Evolutionary conservation across 2,888 invertebrate species (phyloP).

Genomic region (Cynaeus angustus): DNA sequence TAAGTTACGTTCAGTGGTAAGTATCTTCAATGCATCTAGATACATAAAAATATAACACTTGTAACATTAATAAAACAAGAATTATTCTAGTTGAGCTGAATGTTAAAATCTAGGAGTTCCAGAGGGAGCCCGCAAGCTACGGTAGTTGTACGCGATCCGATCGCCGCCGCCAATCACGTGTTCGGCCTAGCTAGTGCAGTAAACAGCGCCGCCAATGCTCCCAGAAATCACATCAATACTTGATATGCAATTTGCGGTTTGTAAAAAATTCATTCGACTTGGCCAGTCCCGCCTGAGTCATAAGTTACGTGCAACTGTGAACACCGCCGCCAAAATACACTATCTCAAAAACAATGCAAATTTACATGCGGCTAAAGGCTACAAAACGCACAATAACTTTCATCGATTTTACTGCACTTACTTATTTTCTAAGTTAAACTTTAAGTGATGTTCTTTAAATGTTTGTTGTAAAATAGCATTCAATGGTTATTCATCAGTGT

Average conservation of each 20-base stretch:
- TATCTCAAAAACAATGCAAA: slow-evolving; percentile 24
- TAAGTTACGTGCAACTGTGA: slow-evolving; percentile 53
- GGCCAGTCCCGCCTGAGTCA: slow-evolving; percentile 57
- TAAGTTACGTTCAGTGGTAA: slow-evolving; percentile 50
- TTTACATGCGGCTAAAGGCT: background rate
- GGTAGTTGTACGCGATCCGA: slow-evolving; percentile 59
- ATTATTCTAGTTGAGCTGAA: slow-evolving; percentile 65
- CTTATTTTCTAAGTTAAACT: too few relatives aligned
- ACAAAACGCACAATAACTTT: too few relatives aligned
- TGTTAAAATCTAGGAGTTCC: slow-evolving; percentile 66
- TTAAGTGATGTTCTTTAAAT: too few relatives aligned
- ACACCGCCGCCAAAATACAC: slow-evolving; percentile 12
- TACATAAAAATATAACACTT: slow-evolving; percentile 67
- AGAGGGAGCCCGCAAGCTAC: slow-evolving; percentile 62
- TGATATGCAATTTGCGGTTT: slow-evolving; percentile 67
- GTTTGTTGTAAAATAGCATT: background rate
- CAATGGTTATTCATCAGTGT: background rate
- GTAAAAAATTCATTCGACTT: slow-evolving; percentile 65
- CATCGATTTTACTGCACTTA: too few relatives aligned
- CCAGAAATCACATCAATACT: slow-evolving; percentile 67
- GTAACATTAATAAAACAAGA: slow-evolving; percentile 67
- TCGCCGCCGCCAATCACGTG: slow-evolving; percentile 53
- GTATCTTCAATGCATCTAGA: slow-evolving; percentile 62
- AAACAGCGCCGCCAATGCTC: slow-evolving; percentile 58
- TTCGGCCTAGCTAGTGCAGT: slow-evolving; percentile 52